Percentiles rank a stretch among this genome's conserved stretches.
These are phyloP conservation scores for Bombus waltoni DNA, from an alignment of 1,140 invertebrate genomes.

Conservation along the genomic window DNA sequence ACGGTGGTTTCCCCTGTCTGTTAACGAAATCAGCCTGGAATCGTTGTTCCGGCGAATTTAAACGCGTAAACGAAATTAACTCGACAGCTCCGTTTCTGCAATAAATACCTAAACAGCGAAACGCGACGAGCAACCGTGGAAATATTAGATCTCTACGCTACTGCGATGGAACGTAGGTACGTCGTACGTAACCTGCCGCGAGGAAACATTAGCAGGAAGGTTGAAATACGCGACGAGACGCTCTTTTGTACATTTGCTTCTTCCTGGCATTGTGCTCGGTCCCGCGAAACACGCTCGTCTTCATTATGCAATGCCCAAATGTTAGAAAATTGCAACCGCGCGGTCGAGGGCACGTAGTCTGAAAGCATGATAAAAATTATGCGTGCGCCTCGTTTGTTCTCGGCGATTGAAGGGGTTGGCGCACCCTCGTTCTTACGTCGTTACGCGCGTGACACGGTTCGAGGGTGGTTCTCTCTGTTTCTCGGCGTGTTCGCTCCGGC, in stretches of 20 bases:
- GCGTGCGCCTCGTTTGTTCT: slow-evolving; percentile 47
- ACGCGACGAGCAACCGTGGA: background rate
- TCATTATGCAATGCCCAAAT: slow-evolving; percentile 57
- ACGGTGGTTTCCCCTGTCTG: background rate
- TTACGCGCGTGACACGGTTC: slow-evolving; percentile 42
- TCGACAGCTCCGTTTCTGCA: background rate
- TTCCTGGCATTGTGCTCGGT: slow-evolving; percentile 43
- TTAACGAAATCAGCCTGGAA: slow-evolving; percentile 10
- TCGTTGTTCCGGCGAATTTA: slow-evolving; percentile 35
- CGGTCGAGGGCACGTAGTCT: slow-evolving; percentile 6
- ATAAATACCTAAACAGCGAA: background rate
- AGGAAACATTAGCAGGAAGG: slow-evolving; percentile 53
- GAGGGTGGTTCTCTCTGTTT: slow-evolving; percentile 4
- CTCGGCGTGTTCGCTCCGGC: background rate
- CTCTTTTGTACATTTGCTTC: slow-evolving; percentile 47
- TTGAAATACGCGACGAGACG: slow-evolving; percentile 42
- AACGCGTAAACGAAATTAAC: background rate
- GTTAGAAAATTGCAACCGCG: slow-evolving; percentile 60
- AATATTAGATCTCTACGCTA: slow-evolving; percentile 16
- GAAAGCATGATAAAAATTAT: slow-evolving; percentile 57
- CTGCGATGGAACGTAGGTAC: background rate
- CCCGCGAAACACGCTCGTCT: slow-evolving; percentile 45
- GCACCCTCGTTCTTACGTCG: slow-evolving; percentile 43
- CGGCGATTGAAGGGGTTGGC: slow-evolving; percentile 43
- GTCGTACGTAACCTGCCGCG: background rate